Base-by-base conservation (phyloP, 2,797 vertebrate species). In the Lacerta agilis region DNA sequence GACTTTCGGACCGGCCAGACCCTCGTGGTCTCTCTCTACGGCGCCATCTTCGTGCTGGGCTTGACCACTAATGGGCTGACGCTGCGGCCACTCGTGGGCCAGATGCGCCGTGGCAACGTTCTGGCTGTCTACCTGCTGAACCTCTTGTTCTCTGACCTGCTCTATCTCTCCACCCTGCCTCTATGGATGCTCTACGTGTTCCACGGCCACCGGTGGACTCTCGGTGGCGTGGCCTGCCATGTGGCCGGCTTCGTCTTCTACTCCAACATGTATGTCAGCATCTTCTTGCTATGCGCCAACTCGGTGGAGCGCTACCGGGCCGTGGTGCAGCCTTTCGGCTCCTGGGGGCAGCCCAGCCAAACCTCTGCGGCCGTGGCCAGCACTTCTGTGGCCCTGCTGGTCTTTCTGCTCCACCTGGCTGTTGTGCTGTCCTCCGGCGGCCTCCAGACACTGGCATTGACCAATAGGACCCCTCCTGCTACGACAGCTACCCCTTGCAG, bases 221-320 rank as follows among this genome's bases (percentile, higher is more conserved):
- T 92, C 25, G 88, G 91, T 11, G 23, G 76, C 3, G 38, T 66
- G 11, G 87, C 69, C 15, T 94, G 93, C 82, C 92, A 86, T 64
- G 79, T 85, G 18, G 87, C 90, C 2, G 91, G 90, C 41, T 93
- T 93, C 81, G 76, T 93, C 85, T 93, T 93, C 81, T 90, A n/a
- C n/a, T n/a, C 93, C 83, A 92, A 94, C 84, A 87, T 93, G 64
- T 92, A 93, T 72, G 85, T 91, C 43, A 93, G 89, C 67, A 88
- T 93, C 27, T 25, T 76, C 13, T 90, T 94, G 58, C 91, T 93
- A 36, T 89, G 93, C 86, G 91, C 91, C 38, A 91, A 94, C 27
- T 88, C 92, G 3, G 69, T 81, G 55, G 93, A 93, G 72, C 92
- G 91, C 58, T 93, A 82, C 82, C 66, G 93, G 78, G 93, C 88